Percentiles rank a stretch among this genome's conserved stretches.
These are phyloP conservation scores for Sericinus montela DNA, from an alignment of 2,888 invertebrate species.

Conservation along the genomic window DNA sequence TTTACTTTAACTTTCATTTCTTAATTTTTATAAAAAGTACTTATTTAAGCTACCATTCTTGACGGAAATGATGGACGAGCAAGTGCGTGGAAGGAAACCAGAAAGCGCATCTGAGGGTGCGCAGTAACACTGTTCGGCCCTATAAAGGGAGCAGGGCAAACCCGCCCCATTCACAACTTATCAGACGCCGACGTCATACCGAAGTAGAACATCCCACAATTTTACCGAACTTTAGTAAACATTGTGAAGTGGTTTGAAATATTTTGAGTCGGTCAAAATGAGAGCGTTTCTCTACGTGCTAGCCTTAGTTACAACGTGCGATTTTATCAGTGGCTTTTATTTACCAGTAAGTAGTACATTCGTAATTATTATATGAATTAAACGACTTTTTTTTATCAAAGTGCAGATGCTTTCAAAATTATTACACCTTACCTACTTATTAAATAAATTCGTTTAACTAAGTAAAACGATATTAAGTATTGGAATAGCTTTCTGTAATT, in stretches of 20 bases:
- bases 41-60: too few species aligned
- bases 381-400: too few species aligned
- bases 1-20: too few species aligned
- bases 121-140: conserved; percentile 54
- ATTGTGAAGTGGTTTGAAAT: conserved; percentile 46
- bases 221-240: conserved; percentile 41
- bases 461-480: too few species aligned
- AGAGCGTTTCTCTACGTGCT: conserved; percentile 49
- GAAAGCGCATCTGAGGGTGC: conserved; percentile 63
- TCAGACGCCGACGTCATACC: conserved; percentile 44
- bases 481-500: too few species aligned
- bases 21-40: too few species aligned
- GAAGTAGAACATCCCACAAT: conserved; percentile 25
- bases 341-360: conserved; percentile 66
- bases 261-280: conserved; percentile 41
- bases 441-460: too few species aligned
- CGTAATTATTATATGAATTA: too few species aligned
- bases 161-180: conserved; percentile 65
- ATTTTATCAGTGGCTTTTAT: conserved; percentile 49
- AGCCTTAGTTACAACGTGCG: conserved; percentile 48
- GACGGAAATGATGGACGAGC: conserved; percentile 19
- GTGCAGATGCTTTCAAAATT: too few species aligned
- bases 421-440: too few species aligned
- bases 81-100: conserved; percentile 30
- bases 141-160: conserved; percentile 62